phyloP scores from a whole-genome alignment of 37 sponge, comb jelly and placozoan genomes.

The Cladorhizidae sp. region DNA sequence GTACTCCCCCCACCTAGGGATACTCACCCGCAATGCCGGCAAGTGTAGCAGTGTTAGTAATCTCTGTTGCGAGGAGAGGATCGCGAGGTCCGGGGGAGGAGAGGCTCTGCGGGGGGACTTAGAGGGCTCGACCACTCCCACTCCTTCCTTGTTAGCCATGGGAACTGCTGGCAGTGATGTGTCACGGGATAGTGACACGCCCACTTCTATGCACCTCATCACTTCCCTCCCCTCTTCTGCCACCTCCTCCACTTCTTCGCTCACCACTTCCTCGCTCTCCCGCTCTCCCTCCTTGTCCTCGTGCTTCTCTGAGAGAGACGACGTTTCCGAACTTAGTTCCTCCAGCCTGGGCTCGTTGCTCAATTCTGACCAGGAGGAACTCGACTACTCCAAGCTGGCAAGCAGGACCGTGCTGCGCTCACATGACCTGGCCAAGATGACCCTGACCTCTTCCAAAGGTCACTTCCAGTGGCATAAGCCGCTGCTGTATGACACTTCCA shows the following conservation, averaged over 20 bases:
- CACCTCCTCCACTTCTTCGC: not conserved
- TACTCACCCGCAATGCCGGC: not conserved
- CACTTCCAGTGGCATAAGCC: too few relatives aligned
- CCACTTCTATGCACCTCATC: not conserved
- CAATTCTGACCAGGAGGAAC: not conserved
- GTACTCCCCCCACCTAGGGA: conserved; percentile 12
- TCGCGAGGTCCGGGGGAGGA: not conserved
- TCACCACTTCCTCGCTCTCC: too few relatives aligned
- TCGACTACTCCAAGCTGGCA: too few relatives aligned
- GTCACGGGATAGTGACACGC: too few relatives aligned
- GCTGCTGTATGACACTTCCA: too few relatives aligned
- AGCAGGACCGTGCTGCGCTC: too few relatives aligned
- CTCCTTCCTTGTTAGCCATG: not conserved
- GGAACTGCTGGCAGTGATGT: not conserved
- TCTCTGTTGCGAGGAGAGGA: too few relatives aligned
- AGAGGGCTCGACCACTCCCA: not conserved
- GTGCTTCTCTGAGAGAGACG: not conserved
- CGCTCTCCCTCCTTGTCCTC: too few relatives aligned
- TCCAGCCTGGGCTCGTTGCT: not conserved
- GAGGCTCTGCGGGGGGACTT: not conserved
- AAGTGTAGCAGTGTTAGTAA: not conserved
- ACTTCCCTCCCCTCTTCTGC: not conserved
- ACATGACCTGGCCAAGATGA: too few relatives aligned
- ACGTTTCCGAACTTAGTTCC: conserved; percentile 4
- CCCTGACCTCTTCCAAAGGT: too few relatives aligned